phyloP scores from a whole-genome alignment of 1,140 invertebrate genomes.

The Anoplophora glabripennis region DNA sequence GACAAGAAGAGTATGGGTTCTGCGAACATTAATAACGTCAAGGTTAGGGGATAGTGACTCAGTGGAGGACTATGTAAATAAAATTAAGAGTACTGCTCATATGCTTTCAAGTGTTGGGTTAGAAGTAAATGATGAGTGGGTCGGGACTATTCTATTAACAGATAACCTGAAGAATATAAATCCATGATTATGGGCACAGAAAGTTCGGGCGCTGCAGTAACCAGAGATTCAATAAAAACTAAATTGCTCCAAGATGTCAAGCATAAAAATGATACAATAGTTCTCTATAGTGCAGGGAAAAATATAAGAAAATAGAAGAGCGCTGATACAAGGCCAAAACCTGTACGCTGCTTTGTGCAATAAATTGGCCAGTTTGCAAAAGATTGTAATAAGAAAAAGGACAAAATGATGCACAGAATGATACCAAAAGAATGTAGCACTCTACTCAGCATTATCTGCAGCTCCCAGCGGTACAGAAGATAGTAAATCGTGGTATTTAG shows the following conservation, averaged over 20 bases:
- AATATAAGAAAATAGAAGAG: no score
- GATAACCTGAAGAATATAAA: constrained; percentile 44
- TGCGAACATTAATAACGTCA: constrained; percentile 37
- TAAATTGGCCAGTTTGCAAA: no score
- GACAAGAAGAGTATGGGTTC: constrained; percentile 41
- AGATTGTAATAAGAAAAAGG: no score
- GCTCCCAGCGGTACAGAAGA: no score
- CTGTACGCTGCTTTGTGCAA: no score
- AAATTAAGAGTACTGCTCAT: constrained; percentile 42
- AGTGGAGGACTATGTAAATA: constrained; percentile 44
- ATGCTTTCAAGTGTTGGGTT: constrained; percentile 26
- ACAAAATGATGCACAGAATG: no score
- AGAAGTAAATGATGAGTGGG: constrained; percentile 23
- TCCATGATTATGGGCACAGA: constrained; percentile 50
- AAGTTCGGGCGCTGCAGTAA: constrained; percentile 15
- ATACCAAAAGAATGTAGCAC: no score
- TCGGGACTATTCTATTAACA: constrained; percentile 44
- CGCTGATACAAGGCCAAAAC: no score
- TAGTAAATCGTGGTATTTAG: no score
- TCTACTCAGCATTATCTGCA: no score
- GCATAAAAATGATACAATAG: no score
- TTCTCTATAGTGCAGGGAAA: no score
- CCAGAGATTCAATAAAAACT: constrained; percentile 18
- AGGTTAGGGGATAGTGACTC: constrained; percentile 34
- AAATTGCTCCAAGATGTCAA: constrained; percentile 25